A percentile compares a stretch with the other conserved stretches of the same genome.
These are phyloP conservation scores for Lycia hirtaria DNA, from an alignment of 2,888 invertebrate species.

Conservation along the genomic window DNA sequence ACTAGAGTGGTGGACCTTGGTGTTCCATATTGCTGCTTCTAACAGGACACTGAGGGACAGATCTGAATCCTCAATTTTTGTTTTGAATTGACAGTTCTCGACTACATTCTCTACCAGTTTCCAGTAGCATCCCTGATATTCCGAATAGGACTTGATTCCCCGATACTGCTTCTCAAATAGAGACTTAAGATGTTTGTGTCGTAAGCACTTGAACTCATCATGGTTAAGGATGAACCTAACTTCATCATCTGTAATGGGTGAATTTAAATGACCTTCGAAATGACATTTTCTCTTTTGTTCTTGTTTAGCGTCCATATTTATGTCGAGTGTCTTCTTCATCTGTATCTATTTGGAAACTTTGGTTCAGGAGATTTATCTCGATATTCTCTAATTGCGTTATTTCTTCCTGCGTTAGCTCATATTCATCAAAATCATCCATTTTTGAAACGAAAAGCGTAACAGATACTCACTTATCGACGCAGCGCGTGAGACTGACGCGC, in stretches of 20 bases:
- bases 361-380: conserved; percentile 25
- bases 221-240: not conserved
- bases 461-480: no score
- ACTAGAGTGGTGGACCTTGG: not conserved
- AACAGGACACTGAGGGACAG: not conserved
- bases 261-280: conserved; percentile 7
- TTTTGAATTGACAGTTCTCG: not conserved
- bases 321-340: no score
- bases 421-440: conserved; percentile 19
- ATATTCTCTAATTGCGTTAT: conserved; percentile 25
- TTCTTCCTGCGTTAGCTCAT: conserved; percentile 27
- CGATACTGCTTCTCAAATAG: not conserved
- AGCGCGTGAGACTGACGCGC: no score
- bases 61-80: not conserved
- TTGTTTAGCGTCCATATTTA: no score
- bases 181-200: not conserved
- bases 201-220: not conserved
- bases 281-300: no score
- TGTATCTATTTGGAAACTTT: conserved; percentile 24
- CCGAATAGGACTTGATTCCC: not conserved
- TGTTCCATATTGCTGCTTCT: not conserved
- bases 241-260: not conserved
- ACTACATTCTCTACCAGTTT: not conserved
- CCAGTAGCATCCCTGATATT: not conserved
- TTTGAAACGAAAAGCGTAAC: not conserved